Percentiles rank a stretch among this genome's conserved stretches.
These are phyloP conservation scores for Leptoclinus maculatus DNA, from an alignment of 2,797 vertebrate species.

Conservation along the genomic window DNA sequence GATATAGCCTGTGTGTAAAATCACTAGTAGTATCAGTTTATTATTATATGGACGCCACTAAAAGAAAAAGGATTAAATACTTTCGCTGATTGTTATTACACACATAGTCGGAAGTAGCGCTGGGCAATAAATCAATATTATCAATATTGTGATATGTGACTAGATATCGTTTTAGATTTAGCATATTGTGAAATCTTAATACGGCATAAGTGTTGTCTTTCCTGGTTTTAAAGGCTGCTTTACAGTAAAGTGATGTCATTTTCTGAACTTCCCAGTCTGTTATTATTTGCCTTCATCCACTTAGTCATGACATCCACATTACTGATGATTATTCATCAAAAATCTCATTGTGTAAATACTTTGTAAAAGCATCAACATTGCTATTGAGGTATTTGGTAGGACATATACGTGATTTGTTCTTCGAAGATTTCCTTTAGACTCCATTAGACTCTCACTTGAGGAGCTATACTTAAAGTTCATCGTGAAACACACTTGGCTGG, in stretches of 20 bases:
- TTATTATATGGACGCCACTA: not conserved
- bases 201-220: not conserved
- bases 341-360: not conserved
- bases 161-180: too few relatives aligned
- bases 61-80: not conserved
- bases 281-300: not conserved
- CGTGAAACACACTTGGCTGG: constrained; percentile 38
- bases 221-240: not conserved
- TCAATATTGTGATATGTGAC: not conserved
- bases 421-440: not conserved
- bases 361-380: not conserved
- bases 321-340: not conserved
- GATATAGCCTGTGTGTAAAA: not conserved
- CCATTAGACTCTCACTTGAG: constrained; percentile 8
- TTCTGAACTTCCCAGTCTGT: not conserved
- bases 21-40: not conserved
- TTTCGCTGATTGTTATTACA: not conserved
- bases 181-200: too few relatives aligned
- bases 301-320: not conserved
- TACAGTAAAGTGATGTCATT: not conserved
- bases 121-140: not conserved
- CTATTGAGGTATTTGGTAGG: not conserved
- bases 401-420: not conserved
- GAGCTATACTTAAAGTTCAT: constrained; percentile 14
- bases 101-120: too few relatives aligned